Base-by-base conservation (phyloP, 2,888 invertebrate species). In the Eurois occulta region DNA sequence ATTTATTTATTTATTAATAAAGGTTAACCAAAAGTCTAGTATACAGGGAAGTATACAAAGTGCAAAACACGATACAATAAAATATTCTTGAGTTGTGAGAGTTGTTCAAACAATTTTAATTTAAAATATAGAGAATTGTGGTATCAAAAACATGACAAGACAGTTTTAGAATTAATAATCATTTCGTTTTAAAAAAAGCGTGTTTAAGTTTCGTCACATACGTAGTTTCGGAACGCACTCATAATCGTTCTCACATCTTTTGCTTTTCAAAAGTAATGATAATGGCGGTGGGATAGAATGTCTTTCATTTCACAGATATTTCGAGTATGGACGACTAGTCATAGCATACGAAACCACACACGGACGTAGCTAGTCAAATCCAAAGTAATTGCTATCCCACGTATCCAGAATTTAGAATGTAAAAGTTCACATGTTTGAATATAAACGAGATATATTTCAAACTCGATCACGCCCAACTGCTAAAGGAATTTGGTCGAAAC, bases 401-500 rank as follows among this genome's bases (percentile, higher is more conserved):
- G 35, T 55, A 21, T 35, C 32, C n/a, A 64, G 64, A 78, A 78
- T 75, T n/a, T 48, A 35, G 41, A 80, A 77, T 60, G 58, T 41
- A 13, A 73, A 73, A 43, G 75, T 55, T 74, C 75, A 74, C n/a
- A 43, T 74, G 75, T 74, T 55, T 74, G 43, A 74, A 75, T 58
- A 13, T 43, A 76, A 76, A 76, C 55, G 18, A 32, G 11, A 76
- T 52, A 52, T 76, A 76, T 82, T 82, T 78, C 75, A 81, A 65
- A 48, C 55, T 41, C 58, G 76, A 82, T 41, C 65, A 58, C 76
- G 76, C 65, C 24, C 55, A 35, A 66, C 41, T 41, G 24, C 35
- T 82, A 28, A 66, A 78, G 41, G 58, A 66, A 66, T 77, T 77
- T 41, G 28, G 18, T 41, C 10, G 58, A 43, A 82, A 82, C 82